Percentiles rank a stretch among this genome's conserved stretches.
Conservation (phyloP, 2,797 vertebrate genomes). For the Pantherophis vulpinus region DNA sequence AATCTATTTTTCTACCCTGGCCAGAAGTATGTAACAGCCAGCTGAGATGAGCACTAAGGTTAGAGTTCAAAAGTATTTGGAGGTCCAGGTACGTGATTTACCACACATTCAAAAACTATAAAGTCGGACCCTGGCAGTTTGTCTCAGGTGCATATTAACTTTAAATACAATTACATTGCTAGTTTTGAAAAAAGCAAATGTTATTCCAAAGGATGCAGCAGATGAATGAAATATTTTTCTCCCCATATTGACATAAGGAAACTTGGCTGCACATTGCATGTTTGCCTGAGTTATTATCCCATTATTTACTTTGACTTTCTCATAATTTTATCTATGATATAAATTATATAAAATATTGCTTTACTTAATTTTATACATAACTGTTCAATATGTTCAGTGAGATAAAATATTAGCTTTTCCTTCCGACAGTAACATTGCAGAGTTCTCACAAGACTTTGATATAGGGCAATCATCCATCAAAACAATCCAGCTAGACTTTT, state of each 20-base stretch:
- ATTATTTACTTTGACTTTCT: conserved; percentile 58
- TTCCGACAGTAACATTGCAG: not conserved
- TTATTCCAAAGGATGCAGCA: conserved; percentile 55
- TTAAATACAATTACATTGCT: conserved; percentile 55
- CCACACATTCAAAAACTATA: not conserved
- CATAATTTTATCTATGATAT: conserved; percentile 7
- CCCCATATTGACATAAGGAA: conserved; percentile 45
- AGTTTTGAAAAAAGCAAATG: conserved; percentile 57
- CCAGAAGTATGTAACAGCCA: not conserved
- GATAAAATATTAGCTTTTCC: not conserved
- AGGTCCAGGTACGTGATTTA: not conserved
- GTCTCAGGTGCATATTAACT: conserved; percentile 17
- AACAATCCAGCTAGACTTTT: not conserved
- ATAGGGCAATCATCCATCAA: not conserved
- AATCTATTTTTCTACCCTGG: not conserved
- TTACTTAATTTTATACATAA: not conserved
- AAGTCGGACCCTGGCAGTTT: not conserved
- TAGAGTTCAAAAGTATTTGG: not conserved
- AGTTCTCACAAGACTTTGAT: not conserved
- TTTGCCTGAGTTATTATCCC: conserved; percentile 49
- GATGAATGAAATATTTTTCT: conserved; percentile 50
- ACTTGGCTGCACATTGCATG: conserved; percentile 47
- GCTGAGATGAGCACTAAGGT: not conserved
- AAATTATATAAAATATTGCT: conserved; percentile 23
- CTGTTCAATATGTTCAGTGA: not conserved